Evolutionary conservation across 2,888 invertebrate genomes (phyloP).

Genomic region (Biston betularia): DNA sequence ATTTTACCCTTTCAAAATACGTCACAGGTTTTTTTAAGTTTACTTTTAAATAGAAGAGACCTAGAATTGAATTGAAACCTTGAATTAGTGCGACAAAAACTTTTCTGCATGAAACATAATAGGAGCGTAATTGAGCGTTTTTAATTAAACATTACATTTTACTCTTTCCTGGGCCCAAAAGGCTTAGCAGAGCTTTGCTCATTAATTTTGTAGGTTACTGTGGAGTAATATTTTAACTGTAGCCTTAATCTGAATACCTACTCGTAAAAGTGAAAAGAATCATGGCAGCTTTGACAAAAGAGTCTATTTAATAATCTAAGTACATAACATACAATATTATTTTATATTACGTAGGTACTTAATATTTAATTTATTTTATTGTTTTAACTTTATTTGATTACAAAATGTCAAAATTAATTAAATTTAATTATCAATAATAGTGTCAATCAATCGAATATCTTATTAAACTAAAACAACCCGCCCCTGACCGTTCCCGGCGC

Average conservation of each 20-base stretch:
- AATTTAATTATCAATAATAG: too few species aligned
- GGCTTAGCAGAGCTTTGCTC: conserved; percentile 49
- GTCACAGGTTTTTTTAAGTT: not conserved
- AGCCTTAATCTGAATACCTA: conserved; percentile 54
- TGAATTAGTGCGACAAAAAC: not conserved
- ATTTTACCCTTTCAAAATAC: conserved; percentile 40
- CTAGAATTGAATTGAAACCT: conserved; percentile 8
- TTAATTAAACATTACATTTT: conserved; percentile 36
- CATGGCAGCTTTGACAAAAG: too few species aligned
- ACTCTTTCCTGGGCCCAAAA: conserved; percentile 40
- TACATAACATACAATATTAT: too few species aligned
- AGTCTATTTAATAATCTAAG: too few species aligned
- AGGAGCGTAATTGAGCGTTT: conserved; percentile 25
- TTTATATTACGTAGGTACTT: too few species aligned
- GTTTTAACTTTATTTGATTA: too few species aligned
- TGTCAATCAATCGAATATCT: too few species aligned
- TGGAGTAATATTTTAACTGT: conserved; percentile 50
- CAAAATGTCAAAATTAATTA: too few species aligned
- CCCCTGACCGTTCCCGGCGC: too few species aligned
- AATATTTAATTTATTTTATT: too few species aligned
- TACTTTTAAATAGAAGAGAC: not conserved
- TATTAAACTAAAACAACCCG: too few species aligned
- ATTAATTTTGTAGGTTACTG: conserved; percentile 54
- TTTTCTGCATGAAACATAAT: conserved; percentile 12
- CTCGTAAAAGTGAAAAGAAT: conserved; percentile 48